Percentiles rank a stretch among this genome's conserved stretches.
These are phyloP conservation scores for Pararge aegeria DNA, from an alignment of 1,140 invertebrate species.

Conservation along the genomic window DNA sequence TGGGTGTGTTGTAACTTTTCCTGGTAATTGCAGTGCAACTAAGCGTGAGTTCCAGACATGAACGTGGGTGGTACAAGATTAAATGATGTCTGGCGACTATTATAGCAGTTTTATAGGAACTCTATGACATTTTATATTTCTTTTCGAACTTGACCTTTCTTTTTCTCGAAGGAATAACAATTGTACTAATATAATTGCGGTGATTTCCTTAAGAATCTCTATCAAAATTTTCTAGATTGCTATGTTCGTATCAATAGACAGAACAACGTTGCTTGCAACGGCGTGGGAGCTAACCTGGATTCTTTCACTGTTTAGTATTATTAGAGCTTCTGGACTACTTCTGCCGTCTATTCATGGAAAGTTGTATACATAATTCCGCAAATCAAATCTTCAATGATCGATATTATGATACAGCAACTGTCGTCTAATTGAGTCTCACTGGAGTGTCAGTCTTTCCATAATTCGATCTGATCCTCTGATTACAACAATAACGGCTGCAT, in stretches of 20 bases:
- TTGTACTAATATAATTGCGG: no score
- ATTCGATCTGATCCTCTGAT: background rate
- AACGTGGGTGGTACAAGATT: conserved; percentile 5
- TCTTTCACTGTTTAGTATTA: conserved; percentile 26
- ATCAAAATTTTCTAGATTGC: background rate
- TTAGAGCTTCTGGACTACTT: conserved; percentile 18
- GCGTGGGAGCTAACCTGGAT: conserved; percentile 26
- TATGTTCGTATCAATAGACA: background rate
- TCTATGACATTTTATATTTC: background rate
- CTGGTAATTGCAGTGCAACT: conserved; percentile 20
- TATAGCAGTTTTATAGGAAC: no score
- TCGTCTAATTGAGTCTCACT: background rate
- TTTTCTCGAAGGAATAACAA: no score
- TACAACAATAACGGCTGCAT: background rate
- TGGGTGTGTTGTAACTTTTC: conserved; percentile 8
- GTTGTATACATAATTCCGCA: background rate
- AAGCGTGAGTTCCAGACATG: conserved; percentile 6
- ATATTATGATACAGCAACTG: background rate
- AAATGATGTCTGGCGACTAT: background rate
- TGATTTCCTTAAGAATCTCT: background rate
- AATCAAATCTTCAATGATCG: background rate
- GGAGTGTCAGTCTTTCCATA: background rate
- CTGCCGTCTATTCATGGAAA: background rate
- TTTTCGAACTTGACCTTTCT: background rate
- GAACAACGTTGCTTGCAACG: conserved; percentile 12